Percentiles rank a stretch among this genome's conserved stretches.
phyloP scores from a whole-genome alignment of 2,797 vertebrate species.

The Catharus ustulatus region DNA sequence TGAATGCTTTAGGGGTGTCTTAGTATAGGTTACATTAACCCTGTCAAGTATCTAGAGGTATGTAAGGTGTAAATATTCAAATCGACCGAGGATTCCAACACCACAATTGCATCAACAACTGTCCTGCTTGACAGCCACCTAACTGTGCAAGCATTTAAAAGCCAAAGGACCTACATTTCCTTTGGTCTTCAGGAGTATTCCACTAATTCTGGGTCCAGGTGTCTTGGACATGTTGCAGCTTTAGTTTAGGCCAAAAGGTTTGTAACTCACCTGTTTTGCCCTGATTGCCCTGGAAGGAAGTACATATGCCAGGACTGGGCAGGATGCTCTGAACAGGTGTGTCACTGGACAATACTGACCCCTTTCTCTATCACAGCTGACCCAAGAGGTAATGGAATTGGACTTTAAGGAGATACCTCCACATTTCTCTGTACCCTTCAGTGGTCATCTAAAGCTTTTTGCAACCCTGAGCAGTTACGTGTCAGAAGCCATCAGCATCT shows the following conservation, averaged over 20 bases:
- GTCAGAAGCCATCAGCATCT: not conserved
- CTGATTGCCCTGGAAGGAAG: not conserved
- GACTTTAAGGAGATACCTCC: too few species aligned
- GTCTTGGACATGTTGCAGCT: not conserved
- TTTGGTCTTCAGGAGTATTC: not conserved
- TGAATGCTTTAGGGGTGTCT: not conserved
- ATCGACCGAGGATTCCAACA: not conserved
- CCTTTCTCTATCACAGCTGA: not conserved
- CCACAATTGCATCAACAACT: not conserved
- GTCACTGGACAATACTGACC: not conserved
- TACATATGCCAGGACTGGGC: not conserved
- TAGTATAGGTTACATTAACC: not conserved
- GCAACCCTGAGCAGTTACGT: accelerated
- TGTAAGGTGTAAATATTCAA: not conserved
- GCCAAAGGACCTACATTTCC: not conserved
- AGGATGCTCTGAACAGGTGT: not conserved
- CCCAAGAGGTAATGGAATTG: not conserved
- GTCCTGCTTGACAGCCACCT: not conserved
- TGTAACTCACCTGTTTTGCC: not conserved
- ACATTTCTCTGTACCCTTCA: not conserved
- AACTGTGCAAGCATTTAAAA: not conserved
- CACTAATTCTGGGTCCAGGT: not conserved
- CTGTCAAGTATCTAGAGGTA: not conserved
- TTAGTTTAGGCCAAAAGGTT: not conserved
- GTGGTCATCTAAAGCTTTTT: not conserved